Percentiles rank a stretch among this genome's conserved stretches.
phyloP scores from a whole-genome alignment of 2,113 vertebrate genomes.

The Gulo gulo region DNA sequence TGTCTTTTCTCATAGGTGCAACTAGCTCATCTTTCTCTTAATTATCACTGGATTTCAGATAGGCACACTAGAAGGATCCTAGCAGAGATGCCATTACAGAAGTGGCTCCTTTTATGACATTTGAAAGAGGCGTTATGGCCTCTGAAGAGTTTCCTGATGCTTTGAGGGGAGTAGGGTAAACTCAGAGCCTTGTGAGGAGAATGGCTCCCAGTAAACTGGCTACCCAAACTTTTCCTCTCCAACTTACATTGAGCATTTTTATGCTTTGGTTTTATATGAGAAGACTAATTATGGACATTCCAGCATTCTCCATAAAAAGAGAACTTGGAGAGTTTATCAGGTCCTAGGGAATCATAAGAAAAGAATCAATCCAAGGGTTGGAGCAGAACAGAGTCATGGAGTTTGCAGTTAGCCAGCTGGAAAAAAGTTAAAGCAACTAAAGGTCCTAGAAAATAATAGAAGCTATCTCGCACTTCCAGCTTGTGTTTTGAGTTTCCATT shows the following conservation, averaged over 20 bases:
- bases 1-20: not conserved
- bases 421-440: not conserved
- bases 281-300: slow-evolving; percentile 64
- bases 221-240: not conserved
- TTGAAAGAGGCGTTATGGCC: not conserved
- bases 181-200: not conserved
- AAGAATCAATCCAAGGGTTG: not conserved
- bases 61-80: not conserved
- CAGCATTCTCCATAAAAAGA: slow-evolving; percentile 52
- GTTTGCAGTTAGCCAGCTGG: not conserved
- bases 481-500: not conserved
- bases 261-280: slow-evolving; percentile 51
- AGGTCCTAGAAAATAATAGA: not conserved
- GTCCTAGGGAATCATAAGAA: not conserved
- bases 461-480: not conserved
- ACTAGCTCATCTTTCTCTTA: slow-evolving; percentile 28
- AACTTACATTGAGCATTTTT: not conserved
- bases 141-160: not conserved
- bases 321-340: slow-evolving; percentile 37
- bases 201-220: not conserved
- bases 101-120: not conserved
- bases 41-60: slow-evolving; percentile 58
- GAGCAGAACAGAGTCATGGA: not conserved
- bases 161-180: not conserved
- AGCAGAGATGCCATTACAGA: not conserved